Evolutionary conservation across 2,888 invertebrate species (phyloP).

Genomic region (Mesoligia furuncula): DNA sequence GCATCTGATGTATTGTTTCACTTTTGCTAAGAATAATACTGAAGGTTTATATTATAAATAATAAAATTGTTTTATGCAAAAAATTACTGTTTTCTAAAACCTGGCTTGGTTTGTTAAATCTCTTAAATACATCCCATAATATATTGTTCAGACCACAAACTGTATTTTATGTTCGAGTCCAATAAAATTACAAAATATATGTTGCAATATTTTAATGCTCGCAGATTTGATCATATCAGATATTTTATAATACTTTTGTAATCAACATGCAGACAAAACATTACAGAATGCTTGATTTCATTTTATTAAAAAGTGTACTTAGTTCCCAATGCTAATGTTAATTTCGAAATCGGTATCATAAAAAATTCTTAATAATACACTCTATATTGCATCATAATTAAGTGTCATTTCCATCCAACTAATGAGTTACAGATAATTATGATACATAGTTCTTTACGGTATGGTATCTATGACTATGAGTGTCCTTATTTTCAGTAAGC

Average conservation of each 20-base stretch:
- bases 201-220: conserved; percentile 9
- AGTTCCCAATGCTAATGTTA: not conserved
- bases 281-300: conserved; percentile 1
- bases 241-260: conserved; percentile 19
- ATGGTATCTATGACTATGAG: not conserved
- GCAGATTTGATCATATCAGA: not conserved
- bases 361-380: not conserved
- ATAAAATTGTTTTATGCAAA: not conserved
- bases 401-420: no score
- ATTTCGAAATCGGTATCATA: not conserved
- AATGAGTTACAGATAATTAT: not conserved
- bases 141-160: not conserved
- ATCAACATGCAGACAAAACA: not conserved
- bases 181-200: not conserved
- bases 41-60: not conserved
- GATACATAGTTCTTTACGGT: not conserved
- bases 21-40: conserved; percentile 1
- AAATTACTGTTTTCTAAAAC: not conserved
- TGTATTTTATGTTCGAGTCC: not conserved
- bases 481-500: not conserved
- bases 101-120: not conserved
- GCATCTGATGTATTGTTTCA: conserved; percentile 31
- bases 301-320: conserved; percentile 8
- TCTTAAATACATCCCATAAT: not conserved
- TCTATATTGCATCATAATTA: not conserved